These are phyloP conservation scores for Pipistrellus kuhlii DNA, from an alignment of 2,797 vertebrate genomes.

Conservation along the genomic window DNA sequence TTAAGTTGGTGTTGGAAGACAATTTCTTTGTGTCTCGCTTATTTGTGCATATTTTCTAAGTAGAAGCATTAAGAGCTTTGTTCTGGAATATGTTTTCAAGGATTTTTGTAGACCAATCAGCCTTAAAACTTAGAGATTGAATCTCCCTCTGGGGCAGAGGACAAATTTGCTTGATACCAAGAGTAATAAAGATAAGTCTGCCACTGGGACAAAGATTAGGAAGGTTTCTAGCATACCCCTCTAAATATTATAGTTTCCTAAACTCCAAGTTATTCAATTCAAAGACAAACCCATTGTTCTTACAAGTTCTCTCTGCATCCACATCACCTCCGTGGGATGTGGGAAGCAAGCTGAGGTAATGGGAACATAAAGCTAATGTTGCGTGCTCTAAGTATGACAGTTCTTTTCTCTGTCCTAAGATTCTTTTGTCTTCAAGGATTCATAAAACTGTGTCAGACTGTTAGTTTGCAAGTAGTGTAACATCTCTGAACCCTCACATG, in stretches of 20 bases:
- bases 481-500: not conserved
- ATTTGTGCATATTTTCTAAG: not conserved
- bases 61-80: not conserved
- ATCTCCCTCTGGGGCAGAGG: not conserved
- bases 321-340: fast-evolving
- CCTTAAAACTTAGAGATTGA: not conserved
- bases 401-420: not conserved
- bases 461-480: not conserved
- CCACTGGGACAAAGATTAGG: not conserved
- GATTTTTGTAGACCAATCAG: not conserved
- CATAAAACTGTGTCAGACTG: not conserved
- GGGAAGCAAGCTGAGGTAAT: fast-evolving
- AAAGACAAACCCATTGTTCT: not conserved
- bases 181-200: not conserved
- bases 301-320: not conserved
- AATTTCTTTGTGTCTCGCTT: not conserved
- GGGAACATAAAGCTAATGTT: not conserved
- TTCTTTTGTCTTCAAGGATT: not conserved
- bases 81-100: not conserved
- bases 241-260: not conserved
- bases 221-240: not conserved
- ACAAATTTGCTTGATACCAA: not conserved
- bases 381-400: not conserved
- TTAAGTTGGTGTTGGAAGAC: not conserved
- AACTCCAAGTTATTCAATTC: not conserved